These are phyloP conservation scores for Platygyra sinensis DNA, from an alignment of 64 coral and sea anemone species.

Conservation along the genomic window DNA sequence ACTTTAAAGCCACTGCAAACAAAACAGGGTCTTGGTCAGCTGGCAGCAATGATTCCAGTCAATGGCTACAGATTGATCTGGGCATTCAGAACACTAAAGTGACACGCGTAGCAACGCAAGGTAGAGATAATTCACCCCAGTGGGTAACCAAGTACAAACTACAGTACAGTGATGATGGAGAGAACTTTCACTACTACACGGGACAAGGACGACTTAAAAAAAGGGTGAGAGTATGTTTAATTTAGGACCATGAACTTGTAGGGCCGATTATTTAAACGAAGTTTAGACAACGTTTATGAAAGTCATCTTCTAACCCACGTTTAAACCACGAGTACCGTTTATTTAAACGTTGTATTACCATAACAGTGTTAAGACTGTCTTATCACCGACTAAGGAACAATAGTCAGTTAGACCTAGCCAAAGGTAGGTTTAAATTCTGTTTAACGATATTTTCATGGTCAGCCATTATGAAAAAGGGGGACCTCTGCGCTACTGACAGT, in stretches of 20 bases:
- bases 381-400: too few species aligned
- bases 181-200: background rate
- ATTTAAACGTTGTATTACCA: too few species aligned
- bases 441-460: too few species aligned
- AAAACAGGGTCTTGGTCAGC: background rate
- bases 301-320: too few species aligned
- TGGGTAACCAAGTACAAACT: background rate
- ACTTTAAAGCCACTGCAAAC: background rate
- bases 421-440: too few species aligned
- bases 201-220: background rate
- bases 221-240: background rate
- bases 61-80: background rate
- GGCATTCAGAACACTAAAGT: background rate
- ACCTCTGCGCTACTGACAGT: too few species aligned
- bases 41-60: background rate
- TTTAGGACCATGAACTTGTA: background rate
- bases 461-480: too few species aligned
- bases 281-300: too few species aligned
- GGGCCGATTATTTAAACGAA: too few species aligned
- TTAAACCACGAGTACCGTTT: too few species aligned
- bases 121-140: background rate
- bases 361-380: too few species aligned
- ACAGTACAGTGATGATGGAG: background rate
- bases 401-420: too few species aligned
- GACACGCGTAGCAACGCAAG: background rate